Evolutionary conservation across 2,888 invertebrate species (phyloP).

Genomic region (Pandemis heparana): DNA sequence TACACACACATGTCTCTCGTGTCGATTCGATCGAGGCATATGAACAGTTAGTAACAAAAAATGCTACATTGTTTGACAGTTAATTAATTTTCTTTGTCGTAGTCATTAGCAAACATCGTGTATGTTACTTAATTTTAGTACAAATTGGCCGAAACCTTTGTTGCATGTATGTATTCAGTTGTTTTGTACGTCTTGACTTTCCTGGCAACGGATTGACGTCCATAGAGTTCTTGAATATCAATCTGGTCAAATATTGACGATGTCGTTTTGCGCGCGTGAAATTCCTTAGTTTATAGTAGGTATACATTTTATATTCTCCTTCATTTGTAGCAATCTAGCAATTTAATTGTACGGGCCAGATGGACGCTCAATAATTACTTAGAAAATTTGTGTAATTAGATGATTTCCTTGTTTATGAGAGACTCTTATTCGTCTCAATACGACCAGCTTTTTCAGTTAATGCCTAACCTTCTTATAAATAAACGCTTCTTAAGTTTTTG

Average conservation of each 20-base stretch:
- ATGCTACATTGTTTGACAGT: neutral
- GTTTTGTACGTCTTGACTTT: neutral
- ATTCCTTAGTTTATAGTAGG: neutral
- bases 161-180: neutral
- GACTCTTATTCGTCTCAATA: no score
- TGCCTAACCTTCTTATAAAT: no score
- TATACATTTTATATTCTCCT: neutral
- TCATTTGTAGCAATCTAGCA: neutral
- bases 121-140: neutral
- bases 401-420: neutral
- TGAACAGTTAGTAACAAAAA: neutral
- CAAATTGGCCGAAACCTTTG: neutral
- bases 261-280: neutral
- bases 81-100: slow-evolving; percentile 1
- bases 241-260: slow-evolving; percentile 3
- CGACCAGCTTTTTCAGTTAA: no score
- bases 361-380: neutral
- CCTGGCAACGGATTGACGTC: slow-evolving; percentile 9
- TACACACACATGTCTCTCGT: neutral
- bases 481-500: no score
- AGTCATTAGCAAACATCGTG: neutral
- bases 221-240: slow-evolving; percentile 2
- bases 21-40: neutral
- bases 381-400: neutral
- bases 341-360: neutral